These are phyloP conservation scores for Halotydeus destructor DNA, from an alignment of 1,140 invertebrate genomes.

Conservation along the genomic window DNA sequence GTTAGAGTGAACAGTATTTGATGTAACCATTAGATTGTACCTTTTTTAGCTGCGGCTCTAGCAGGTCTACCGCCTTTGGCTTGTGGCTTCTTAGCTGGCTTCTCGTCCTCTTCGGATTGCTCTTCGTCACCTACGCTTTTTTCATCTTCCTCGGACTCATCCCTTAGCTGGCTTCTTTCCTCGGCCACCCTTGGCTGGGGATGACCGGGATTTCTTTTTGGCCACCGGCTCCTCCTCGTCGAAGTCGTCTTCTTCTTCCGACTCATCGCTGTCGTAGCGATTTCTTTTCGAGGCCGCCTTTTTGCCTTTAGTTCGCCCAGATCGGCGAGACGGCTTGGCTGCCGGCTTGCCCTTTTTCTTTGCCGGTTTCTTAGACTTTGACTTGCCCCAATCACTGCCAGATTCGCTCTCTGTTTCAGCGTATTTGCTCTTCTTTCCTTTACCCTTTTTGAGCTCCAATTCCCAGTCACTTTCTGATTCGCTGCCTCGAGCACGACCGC, in stretches of 20 bases:
- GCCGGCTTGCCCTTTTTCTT: not conserved
- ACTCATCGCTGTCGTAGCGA: constrained; percentile 1
- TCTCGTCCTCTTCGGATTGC: constrained; percentile 7
- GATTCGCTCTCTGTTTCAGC: constrained; percentile 15
- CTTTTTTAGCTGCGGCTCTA: not conserved
- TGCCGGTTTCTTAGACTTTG: not conserved
- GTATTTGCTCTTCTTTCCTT: constrained; percentile 6
- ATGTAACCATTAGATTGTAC: constrained; percentile 8
- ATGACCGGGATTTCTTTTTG: too few relatives aligned
- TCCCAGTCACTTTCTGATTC: constrained; percentile 19
- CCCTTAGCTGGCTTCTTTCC: constrained; percentile 5
- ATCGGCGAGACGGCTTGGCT: not conserved
- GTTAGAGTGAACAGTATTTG: constrained; percentile 7
- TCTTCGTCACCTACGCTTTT: constrained; percentile 10
- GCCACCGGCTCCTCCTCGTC: too few relatives aligned
- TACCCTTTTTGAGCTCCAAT: constrained; percentile 14
- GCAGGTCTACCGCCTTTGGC: constrained; percentile 12
- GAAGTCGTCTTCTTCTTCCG: constrained; percentile 12
- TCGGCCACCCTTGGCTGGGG: constrained; percentile 1
- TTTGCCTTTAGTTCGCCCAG: not conserved
- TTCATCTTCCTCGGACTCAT: constrained; percentile 11
- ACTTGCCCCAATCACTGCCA: constrained; percentile 15
- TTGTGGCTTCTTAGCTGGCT: constrained; percentile 8
- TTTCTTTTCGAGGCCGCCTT: constrained; percentile 2
- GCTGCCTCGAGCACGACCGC: not conserved